Conservation (phyloP, 2,113 vertebrate genomes). For the Isichthys henryi region DNA sequence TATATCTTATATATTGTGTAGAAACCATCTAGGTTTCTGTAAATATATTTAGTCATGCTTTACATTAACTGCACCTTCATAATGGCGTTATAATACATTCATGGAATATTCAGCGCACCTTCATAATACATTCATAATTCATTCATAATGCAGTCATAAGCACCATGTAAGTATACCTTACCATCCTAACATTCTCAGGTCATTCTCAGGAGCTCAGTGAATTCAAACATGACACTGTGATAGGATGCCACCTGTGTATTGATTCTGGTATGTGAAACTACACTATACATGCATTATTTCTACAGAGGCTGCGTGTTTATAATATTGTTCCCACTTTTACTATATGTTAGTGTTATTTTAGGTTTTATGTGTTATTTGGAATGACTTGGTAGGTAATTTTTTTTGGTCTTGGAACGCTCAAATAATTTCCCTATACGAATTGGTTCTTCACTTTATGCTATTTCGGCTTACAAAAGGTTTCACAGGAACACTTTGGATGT, state of each 20-base stretch:
- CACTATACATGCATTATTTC: not conserved
- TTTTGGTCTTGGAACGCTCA: not conserved
- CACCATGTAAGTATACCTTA: not conserved
- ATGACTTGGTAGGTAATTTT: not conserved
- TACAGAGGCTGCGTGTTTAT: not conserved
- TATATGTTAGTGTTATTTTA: not conserved
- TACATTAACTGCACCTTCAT: not conserved
- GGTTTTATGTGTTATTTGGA: not conserved
- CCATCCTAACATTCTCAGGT: too few relatives aligned
- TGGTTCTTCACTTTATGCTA: not conserved
- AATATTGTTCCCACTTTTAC: not conserved
- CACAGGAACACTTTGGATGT: not conserved
- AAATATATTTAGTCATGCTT: not conserved
- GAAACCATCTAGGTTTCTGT: not conserved
- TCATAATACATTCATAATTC: not conserved
- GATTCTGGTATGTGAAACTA: not conserved
- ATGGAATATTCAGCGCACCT: too few relatives aligned
- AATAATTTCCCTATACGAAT: not conserved
- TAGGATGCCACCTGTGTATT: not conserved
- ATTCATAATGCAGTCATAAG: not conserved
- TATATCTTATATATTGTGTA: not conserved
- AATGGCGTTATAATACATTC: not conserved
- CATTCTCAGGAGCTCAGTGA: too few relatives aligned
- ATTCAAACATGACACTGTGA: too few relatives aligned
- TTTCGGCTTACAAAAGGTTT: not conserved